A percentile compares a stretch with the other conserved stretches of the same genome.
These are phyloP conservation scores for Crocuta crocuta DNA, from an alignment of 2,113 vertebrate genomes.

Conservation along the genomic window DNA sequence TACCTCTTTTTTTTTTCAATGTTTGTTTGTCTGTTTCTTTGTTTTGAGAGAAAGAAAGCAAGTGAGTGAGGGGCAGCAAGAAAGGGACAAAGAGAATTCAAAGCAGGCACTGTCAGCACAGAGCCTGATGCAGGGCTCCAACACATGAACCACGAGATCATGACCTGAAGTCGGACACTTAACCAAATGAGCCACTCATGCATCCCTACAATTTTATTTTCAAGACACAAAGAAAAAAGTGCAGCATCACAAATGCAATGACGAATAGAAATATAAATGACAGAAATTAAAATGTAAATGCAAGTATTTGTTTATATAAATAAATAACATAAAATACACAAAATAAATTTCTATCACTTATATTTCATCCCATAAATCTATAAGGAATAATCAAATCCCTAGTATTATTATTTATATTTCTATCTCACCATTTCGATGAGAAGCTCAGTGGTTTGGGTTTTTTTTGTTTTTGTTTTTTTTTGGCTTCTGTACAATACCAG, in stretches of 20 bases:
- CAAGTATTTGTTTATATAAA: background rate
- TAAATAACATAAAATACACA: no score
- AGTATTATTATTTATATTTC: conserved; percentile 5
- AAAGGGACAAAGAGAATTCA: no score
- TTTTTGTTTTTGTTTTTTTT: background rate
- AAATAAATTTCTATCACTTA: no score
- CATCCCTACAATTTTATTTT: background rate
- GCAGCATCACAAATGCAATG: background rate
- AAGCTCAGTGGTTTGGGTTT: background rate
- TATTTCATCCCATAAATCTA: background rate
- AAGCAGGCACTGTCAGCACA: no score
- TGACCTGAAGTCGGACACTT: no score
- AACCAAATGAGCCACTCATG: no score
- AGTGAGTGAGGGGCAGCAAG: no score
- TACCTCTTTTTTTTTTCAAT: background rate
- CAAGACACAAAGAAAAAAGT: background rate
- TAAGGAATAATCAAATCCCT: background rate
- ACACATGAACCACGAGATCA: no score
- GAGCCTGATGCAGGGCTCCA: no score
- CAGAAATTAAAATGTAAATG: background rate
- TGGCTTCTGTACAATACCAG: background rate
- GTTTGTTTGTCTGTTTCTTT: no score
- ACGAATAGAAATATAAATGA: background rate
- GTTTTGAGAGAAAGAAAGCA: no score
- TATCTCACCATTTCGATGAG: background rate